Base-by-base conservation (phyloP, 2,113 vertebrate genomes). In the Catagonus wagneri region DNA sequence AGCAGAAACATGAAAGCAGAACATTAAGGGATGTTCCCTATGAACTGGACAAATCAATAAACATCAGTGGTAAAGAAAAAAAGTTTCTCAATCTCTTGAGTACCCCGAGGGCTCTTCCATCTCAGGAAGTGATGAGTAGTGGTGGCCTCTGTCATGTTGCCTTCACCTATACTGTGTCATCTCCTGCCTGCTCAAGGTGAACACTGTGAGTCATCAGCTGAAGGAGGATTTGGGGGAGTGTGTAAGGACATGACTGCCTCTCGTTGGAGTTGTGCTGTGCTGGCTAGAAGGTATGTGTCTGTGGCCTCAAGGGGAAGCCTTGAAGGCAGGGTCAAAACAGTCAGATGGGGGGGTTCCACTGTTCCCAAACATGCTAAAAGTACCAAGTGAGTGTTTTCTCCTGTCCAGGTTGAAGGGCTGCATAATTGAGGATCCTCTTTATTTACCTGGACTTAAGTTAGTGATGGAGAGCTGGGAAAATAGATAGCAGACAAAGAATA, bases 31-130 rank as follows among this genome's bases (percentile, higher is more conserved):
- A 99, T 98, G 99, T 98, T 99, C 98, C 98, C 98, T 99, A 98
- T 99, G 99, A 99, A 99, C 99, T 98, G 98, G 98, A 98, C 98
- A 98, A 99, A 99, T 99, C 99, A 99, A 99, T 99, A 99, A 99
- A 99, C 99, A 99, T 99, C 99, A 99, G 99, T 99, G 98, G 97
- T 65, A 84, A 97, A 97, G 95, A 96, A 95, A 94, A 65, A 98
- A 98, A 98, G 98, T 98, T 98, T 98, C 98, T 98, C 11, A 93
- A 98, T 98, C 97, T 98, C 83, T 95, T 95, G 95, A 98, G 97
- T 96, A 98, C 97, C 98, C 97, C 0, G 60, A 98, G 98, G 98
- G 98, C 96, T 96, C 90, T 97, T 97, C 97, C 88, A 96, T 97
- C 97, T 98, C 95, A 52, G 94, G 97, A 98, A 97, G 96, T 93